Conservation (phyloP, 2,113 vertebrate species). For the Muntiacus muntjak region DNA sequence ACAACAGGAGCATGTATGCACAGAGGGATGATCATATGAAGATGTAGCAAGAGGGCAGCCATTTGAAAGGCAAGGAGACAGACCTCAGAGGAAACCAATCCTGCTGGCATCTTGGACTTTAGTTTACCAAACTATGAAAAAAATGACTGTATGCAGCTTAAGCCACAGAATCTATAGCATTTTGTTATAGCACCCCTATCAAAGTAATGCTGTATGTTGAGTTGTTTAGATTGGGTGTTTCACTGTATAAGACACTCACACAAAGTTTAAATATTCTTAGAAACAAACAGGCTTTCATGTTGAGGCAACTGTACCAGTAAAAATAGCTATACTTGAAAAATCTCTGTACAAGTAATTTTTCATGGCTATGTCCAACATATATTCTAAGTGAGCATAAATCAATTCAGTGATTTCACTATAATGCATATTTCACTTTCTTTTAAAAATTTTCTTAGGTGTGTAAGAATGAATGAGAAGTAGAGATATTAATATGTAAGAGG, state of each 20-base stretch:
- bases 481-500: neutral
- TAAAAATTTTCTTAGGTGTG: neutral
- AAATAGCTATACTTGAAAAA: neutral
- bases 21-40: fast-evolving
- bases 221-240: neutral
- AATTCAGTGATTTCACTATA: neutral
- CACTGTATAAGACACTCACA: neutral
- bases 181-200: neutral
- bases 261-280: neutral
- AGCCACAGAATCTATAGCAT: neutral
- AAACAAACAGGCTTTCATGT: neutral
- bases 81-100: neutral
- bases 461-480: neutral
- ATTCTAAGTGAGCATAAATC: neutral
- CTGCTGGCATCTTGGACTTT: neutral
- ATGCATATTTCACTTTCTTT: neutral
- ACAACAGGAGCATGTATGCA: neutral
- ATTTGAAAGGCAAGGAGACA: neutral
- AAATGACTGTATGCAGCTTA: neutral
- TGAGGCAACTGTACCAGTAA: neutral
- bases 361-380: neutral
- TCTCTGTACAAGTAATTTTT: neutral
- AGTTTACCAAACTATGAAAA: neutral
- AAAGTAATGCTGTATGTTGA: neutral
- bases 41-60: neutral